These are phyloP conservation scores for Myocastor coypus DNA, from an alignment of 2,113 vertebrate species.

Conservation along the genomic window DNA sequence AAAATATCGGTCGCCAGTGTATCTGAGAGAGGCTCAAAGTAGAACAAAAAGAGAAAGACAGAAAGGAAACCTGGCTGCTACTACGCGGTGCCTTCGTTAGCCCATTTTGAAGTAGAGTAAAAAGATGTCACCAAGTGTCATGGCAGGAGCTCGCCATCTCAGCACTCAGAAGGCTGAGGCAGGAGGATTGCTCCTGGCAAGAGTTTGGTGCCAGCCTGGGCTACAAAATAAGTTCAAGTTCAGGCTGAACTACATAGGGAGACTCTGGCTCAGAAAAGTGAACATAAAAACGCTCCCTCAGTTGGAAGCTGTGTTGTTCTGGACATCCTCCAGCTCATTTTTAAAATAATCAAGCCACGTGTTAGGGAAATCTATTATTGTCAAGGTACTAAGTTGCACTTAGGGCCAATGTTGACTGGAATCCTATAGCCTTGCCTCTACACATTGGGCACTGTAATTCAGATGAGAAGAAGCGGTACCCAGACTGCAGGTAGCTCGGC, in stretches of 20 bases:
- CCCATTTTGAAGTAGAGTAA: not conserved
- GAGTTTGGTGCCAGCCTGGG: not conserved
- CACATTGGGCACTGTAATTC: not conserved
- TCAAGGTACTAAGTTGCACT: not conserved
- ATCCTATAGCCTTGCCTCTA: not conserved
- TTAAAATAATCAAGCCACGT: constrained; percentile 18
- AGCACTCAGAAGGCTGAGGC: not conserved
- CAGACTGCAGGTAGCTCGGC: not conserved
- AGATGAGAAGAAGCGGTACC: not conserved
- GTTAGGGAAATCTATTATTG: constrained; percentile 34
- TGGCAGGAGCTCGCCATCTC: not conserved
- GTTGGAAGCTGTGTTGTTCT: constrained; percentile 23
- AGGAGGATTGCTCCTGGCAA: not conserved
- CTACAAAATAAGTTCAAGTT: not conserved
- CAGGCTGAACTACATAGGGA: not conserved
- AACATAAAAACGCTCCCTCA: not conserved
- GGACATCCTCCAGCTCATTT: constrained; percentile 36
- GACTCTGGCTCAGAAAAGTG: not conserved
- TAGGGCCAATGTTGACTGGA: not conserved
- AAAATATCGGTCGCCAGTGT: constrained; percentile 31
- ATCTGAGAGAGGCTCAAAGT: not conserved
- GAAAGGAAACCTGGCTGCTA: not conserved
- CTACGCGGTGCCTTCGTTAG: not conserved
- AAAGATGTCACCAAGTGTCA: not conserved
- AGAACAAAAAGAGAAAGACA: not conserved